phyloP scores from a whole-genome alignment of 2,113 vertebrate species.

The Mixornis gularis region DNA sequence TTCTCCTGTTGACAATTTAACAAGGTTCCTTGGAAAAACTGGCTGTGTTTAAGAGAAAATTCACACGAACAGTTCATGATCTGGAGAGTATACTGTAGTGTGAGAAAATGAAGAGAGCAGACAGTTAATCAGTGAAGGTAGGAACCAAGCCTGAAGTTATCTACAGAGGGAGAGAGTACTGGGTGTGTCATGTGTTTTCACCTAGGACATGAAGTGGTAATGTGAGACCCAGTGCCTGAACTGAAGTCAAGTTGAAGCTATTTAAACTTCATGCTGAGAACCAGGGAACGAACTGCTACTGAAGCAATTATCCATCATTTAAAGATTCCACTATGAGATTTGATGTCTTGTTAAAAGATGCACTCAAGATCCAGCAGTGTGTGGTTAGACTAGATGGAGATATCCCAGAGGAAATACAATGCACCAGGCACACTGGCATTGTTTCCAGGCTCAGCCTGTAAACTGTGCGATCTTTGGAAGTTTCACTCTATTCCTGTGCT shows the following conservation, averaged over 20 bases:
- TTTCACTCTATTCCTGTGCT: background rate
- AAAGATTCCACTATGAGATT: background rate
- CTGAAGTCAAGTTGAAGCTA: slow-evolving; percentile 9
- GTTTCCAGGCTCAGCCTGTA: background rate
- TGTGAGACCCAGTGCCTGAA: background rate
- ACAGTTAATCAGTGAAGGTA: background rate
- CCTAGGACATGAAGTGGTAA: background rate
- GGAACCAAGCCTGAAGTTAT: background rate
- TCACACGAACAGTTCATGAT: background rate
- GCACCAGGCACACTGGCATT: background rate
- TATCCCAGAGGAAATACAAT: background rate
- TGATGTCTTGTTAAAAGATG: slow-evolving; percentile 5
- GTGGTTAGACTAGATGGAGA: background rate
- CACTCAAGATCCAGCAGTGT: background rate
- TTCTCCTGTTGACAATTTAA: slow-evolving; percentile 44
- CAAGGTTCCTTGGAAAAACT: slow-evolving; percentile 29
- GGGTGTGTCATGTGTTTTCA: background rate
- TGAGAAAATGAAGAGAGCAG: background rate
- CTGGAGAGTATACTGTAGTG: background rate
- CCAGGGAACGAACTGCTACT: background rate
- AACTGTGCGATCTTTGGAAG: slow-evolving; percentile 16
- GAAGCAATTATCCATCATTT: slow-evolving; percentile 1
- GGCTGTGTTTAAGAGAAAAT: background rate
- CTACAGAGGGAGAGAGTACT: background rate
- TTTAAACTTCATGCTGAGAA: slow-evolving; percentile 25